Conservation (phyloP, 2,888 invertebrate genomes). For the Entomobrya multifasciata region DNA sequence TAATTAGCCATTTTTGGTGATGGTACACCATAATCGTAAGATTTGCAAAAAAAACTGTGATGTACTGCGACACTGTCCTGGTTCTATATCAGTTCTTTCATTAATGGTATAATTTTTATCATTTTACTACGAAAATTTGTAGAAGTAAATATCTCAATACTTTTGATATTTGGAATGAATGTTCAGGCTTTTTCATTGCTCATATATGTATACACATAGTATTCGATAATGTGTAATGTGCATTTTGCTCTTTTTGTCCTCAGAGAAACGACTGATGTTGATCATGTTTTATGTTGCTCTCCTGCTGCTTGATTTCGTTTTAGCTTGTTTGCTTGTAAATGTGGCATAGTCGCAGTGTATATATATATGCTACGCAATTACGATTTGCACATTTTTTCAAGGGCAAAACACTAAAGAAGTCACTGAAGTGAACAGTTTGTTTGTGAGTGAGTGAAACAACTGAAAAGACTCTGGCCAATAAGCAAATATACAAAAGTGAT, state of each 20-base stretch:
- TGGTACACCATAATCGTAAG: no score
- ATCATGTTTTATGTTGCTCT: slow-evolving; percentile 54
- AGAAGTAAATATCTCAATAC: slow-evolving; percentile 32
- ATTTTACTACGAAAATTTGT: slow-evolving; percentile 16
- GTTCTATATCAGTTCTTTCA: no score
- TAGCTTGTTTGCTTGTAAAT: slow-evolving; percentile 25
- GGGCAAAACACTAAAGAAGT: slow-evolving; percentile 73
- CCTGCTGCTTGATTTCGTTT: slow-evolving; percentile 50
- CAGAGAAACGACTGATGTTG: slow-evolving; percentile 50
- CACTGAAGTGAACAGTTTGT: slow-evolving; percentile 61
- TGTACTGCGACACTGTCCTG: no score
- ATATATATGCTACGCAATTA: slow-evolving; percentile 67
- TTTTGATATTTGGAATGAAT: background rate
- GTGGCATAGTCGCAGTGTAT: slow-evolving; percentile 17
- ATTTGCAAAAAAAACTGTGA: no score
- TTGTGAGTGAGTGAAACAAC: slow-evolving; percentile 49
- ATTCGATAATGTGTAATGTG: slow-evolving; percentile 34
- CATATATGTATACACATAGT: background rate
- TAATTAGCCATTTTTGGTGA: background rate
- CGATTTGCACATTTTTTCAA: slow-evolving; percentile 71
- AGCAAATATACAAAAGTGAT: no score
- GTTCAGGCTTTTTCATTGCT: background rate
- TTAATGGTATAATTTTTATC: background rate
- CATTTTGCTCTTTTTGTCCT: slow-evolving; percentile 62
- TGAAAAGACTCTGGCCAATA: slow-evolving; percentile 26